A percentile compares a stretch with the other conserved stretches of the same genome.
Conservation (phyloP, 2,113 vertebrate species). For the Bagarius yarrelli region DNA sequence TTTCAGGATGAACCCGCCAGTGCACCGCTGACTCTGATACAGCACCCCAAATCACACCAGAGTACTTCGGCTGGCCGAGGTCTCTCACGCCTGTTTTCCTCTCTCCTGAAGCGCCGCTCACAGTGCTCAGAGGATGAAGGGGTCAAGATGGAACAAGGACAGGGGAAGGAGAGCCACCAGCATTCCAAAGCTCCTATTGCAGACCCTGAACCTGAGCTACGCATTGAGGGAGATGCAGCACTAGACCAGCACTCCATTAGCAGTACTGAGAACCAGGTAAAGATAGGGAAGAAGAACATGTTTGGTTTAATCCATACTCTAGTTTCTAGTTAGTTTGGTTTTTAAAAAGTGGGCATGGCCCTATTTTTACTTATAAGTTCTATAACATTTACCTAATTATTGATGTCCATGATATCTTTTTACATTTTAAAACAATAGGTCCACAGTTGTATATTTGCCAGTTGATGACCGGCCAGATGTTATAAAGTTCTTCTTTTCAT, state of each 20-base stretch:
- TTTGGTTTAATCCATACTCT: not conserved
- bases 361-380: no score
- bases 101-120: constrained; percentile 88
- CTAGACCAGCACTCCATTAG: constrained; percentile 91
- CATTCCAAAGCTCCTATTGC: constrained; percentile 92
- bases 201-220: constrained; percentile 92
- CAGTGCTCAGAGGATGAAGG: constrained; percentile 80
- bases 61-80: constrained; percentile 77
- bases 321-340: no score
- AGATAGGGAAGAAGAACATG: not conserved
- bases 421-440: not conserved
- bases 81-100: constrained; percentile 89
- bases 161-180: constrained; percentile 60
- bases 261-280: constrained; percentile 90
- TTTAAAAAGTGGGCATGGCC: no score
- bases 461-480: not conserved
- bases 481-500: no score
- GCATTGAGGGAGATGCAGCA: constrained; percentile 80
- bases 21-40: constrained; percentile 57
- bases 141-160: constrained; percentile 59
- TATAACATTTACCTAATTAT: no score
- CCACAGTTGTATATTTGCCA: not conserved
- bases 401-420: not conserved
- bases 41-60: constrained; percentile 72
- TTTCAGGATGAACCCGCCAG: constrained; percentile 25